These are phyloP conservation scores for human DNA, from an alignment of 2,113 vertebrate genomes.

Conservation along the genomic window GRCh38 chr3:53135001-53135500, in stretches of 20 bases:
- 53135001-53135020: background rate
- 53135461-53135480: too few relatives aligned
- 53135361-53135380: background rate
- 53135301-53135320: background rate
- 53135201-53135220: background rate
- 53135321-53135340: background rate
- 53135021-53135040: background rate
- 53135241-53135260: background rate
- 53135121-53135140: background rate
- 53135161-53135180: slow-evolving; percentile 1
- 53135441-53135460: too few relatives aligned
- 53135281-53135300: background rate
- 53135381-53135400: too few relatives aligned
- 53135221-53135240: background rate
- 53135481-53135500: too few relatives aligned
- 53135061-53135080: background rate
- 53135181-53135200: background rate
- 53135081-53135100: background rate
- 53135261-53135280: background rate
- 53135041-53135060: background rate
- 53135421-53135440: too few relatives aligned
- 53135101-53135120: background rate
- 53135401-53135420: too few relatives aligned
- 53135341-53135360: background rate
- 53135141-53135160: background rate